These are phyloP conservation scores for Indicator indicator DNA, from an alignment of 2,113 vertebrate species.

Conservation along the genomic window DNA sequence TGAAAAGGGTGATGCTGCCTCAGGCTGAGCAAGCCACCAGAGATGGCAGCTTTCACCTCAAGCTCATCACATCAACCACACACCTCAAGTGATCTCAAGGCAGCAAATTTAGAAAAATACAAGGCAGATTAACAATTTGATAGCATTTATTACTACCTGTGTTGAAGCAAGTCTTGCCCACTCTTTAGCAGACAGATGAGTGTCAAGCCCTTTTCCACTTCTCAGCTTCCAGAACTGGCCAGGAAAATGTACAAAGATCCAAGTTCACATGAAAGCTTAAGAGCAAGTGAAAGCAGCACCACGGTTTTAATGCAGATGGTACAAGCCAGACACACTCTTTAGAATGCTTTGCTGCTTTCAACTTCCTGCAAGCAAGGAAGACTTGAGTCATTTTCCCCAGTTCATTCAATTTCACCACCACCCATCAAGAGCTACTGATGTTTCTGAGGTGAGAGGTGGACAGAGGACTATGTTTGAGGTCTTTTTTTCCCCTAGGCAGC, in stretches of 20 bases:
- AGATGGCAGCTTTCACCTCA: too few relatives aligned
- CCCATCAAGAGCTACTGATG: not conserved
- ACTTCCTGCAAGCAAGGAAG: not conserved
- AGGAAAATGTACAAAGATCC: not conserved
- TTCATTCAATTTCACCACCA: not conserved
- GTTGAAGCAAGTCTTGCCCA: not conserved
- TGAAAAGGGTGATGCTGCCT: not conserved
- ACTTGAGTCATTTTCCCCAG: fast-evolving
- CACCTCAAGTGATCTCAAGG: not conserved
- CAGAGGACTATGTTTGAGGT: too few relatives aligned
- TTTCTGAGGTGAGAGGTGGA: too few relatives aligned
- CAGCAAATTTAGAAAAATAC: not conserved
- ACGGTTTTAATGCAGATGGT: fast-evolving
- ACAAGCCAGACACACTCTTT: not conserved
- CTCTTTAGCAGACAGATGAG: not conserved
- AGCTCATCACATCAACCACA: too few relatives aligned
- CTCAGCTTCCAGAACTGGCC: not conserved
- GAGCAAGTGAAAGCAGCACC: not conserved
- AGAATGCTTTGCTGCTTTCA: not conserved
- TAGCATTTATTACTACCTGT: not conserved
- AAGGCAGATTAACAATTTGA: not conserved
- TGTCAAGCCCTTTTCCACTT: not conserved
- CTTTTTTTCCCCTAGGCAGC: not conserved
- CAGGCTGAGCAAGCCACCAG: too few relatives aligned
- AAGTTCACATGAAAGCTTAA: not conserved